Base-by-base conservation (phyloP, 2,797 vertebrate species). In the Gastrophryne carolinensis region DNA sequence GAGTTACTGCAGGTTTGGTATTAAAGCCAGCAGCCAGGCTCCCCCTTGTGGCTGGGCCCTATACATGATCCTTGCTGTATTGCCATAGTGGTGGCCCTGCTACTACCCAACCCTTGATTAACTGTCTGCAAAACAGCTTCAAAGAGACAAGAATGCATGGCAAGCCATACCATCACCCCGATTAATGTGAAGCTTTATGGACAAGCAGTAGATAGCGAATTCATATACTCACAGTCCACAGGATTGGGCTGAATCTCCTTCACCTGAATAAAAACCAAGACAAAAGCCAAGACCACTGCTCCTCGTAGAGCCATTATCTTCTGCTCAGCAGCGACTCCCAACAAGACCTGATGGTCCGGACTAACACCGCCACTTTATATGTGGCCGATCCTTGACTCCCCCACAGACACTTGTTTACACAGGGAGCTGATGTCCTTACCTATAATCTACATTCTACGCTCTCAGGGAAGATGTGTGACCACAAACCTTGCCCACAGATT, bases 351-450 rank as follows among this genome's bases (percentile, higher is more conserved):
- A n/a, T 11, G 12, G 5, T 27, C 11, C 2, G 2, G 19, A 11
- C 61, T 1, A 15, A n/a, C 11, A 0, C 11, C 23, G 19, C 4
- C 12, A 30, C 24, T 47, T 66, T 66, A 66, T 66, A 66, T 34
- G 26, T 8, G n/a, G 32, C 5, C 5, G 12, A 9, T 12, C 19
- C n/a, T 66, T 52, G 50, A 47, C 24, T 10, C 35, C 5, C 8
- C 9, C 35, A 24, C 4, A 34, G 21, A 26, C 12, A 24, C 1
- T 11, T 72, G 34, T 72, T 62, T 52, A 39, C 69, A 32, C 11
- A 72, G 57, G 69, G 57, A 72, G 69, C 44, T 21, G 34, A 7
- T 72, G 37, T 35, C 17, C 13, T 12, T 17, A 29, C n/a, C 10
- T 1, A 52, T 53, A 72, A 72, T 62, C 69, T 57, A 3, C 30